Percentiles rank a stretch among this genome's conserved stretches.
Conservation (phyloP, 2,113 vertebrate genomes). For the Mobula birostris region DNA sequence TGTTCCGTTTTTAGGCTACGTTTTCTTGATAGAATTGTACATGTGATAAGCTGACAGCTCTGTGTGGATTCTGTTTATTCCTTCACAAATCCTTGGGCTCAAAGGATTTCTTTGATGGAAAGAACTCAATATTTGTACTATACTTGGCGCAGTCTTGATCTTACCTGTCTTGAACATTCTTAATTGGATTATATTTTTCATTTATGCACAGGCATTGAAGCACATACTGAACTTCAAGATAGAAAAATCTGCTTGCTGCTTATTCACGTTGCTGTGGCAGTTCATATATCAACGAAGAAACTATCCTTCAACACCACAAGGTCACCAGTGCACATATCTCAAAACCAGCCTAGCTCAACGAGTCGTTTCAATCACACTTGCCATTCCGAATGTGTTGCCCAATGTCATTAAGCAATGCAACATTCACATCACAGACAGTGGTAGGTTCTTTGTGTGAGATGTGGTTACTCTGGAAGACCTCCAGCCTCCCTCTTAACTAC, state of each 20-base stretch:
- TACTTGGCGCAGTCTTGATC: not conserved
- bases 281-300: not conserved
- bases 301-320: not conserved
- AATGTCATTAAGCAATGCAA: not conserved
- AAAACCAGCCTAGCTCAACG: not conserved
- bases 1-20: not conserved
- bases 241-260: not conserved
- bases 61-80: not conserved
- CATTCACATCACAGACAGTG: not conserved
- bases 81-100: slow-evolving; percentile 19
- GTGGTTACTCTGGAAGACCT: too few species aligned
- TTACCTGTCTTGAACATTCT: not conserved
- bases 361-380: not conserved
- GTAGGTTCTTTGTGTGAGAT: too few species aligned
- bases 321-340: not conserved
- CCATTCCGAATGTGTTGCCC: not conserved
- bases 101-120: not conserved
- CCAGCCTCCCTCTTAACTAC: too few species aligned
- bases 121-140: not conserved
- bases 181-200: not conserved
- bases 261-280: not conserved
- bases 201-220: not conserved
- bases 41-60: not conserved
- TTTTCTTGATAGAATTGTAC: slow-evolving; percentile 2
- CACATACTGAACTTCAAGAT: not conserved